These are phyloP conservation scores for Alethe castanea DNA, from an alignment of 2,113 vertebrate genomes.

Conservation along the genomic window DNA sequence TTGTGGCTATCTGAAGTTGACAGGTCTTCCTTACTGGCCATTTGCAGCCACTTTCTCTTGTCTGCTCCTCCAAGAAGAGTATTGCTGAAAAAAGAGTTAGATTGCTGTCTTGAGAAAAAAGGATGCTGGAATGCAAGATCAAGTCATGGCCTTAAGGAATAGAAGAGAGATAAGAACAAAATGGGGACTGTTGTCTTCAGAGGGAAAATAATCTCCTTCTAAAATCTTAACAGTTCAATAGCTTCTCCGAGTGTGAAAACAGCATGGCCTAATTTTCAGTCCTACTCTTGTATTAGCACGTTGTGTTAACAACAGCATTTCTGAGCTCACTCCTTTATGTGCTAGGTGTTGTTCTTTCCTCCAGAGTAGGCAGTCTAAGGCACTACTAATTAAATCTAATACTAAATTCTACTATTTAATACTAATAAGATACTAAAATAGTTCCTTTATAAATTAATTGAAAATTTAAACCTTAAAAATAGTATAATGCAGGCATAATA, in stretches of 20 bases:
- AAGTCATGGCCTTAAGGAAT: not conserved
- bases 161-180: not conserved
- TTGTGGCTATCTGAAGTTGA: not conserved
- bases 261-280: not conserved
- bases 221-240: not conserved
- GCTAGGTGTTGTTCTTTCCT: not conserved
- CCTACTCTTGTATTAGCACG: not conserved
- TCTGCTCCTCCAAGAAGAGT: not conserved
- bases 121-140: not conserved
- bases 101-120: not conserved
- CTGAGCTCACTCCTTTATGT: not conserved
- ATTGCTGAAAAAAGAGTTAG: not conserved
- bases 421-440: not conserved
- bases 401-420: no score
- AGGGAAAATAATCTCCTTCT: not conserved
- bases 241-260: not conserved
- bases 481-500: not conserved
- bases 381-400: not conserved
- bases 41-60: not conserved
- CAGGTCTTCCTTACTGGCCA: not conserved
- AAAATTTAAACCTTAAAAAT: not conserved
- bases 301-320: not conserved
- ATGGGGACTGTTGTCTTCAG: not conserved
- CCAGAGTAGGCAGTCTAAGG: not conserved
- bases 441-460: not conserved